Evolutionary conservation across 2,888 invertebrate genomes (phyloP), one percentile per base, ranked within the genome.

Genomic region (Catocala sponsa): DNA sequence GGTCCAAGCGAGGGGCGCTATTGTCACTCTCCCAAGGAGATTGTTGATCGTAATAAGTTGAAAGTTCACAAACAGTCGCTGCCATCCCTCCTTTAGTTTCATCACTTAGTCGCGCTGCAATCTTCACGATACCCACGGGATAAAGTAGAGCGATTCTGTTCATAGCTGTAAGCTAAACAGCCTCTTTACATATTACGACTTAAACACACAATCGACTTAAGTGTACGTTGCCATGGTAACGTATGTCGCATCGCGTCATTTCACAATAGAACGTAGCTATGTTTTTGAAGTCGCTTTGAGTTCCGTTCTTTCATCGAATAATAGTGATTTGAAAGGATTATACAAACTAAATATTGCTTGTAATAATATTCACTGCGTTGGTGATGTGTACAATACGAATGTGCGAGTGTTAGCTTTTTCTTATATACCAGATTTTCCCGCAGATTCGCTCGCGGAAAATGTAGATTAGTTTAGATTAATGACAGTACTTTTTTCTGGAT

Each of bases 91-190:
- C 50, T 43, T 32, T 33, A 35, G 50, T 57, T 50, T 32, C 50
- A 44, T 57, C 50, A 44, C 56, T 56, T 56, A 56, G 43, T 50
- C 50, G 15, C 44, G 38, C 33, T 57, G 11, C 33, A 15, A 13
- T 50, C 47, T 35, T 15, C 47, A 57, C 33, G 5, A n/a, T 44
- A 15, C 50, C 57, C 57, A 7, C 41, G 43, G 50, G 57, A 50
- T 4, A 11, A 44, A 50, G 4, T 15, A 15, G 56, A 43, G 43
- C 10, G 49, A n/a, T 38, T 48, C 47, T 41, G 38, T 55, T 48
- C 13, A 25, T 55, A 41, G 10, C 12, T 48, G 12, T 6, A 48
- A 48, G 32, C 48, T 48, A 48, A 11, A 47, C 25, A 33, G 33
- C 33, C 48, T 48, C 48, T 48, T 48, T 32, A 32, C 48, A 48